Conservation (phyloP, 1,140 invertebrate species). For the Macrosteles quadrilineatus region DNA sequence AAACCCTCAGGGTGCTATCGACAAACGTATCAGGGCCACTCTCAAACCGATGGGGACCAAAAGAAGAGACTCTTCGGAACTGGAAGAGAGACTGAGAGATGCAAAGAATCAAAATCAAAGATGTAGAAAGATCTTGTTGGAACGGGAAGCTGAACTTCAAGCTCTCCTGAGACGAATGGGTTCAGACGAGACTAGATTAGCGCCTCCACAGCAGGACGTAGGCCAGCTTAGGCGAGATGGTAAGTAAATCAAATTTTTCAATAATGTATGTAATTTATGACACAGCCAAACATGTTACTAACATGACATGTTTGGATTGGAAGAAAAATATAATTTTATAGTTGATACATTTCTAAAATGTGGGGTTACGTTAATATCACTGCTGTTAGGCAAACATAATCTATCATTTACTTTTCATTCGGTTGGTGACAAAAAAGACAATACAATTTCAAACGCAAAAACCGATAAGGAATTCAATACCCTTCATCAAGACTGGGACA, state of each 20-base stretch:
- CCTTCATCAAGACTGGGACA: no score
- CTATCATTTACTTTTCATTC: no score
- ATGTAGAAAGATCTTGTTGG: slow-evolving; percentile 73
- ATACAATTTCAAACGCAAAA: no score
- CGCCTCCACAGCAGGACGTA: slow-evolving; percentile 28
- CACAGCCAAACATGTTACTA: no score
- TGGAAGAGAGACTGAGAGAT: slow-evolving; percentile 77
- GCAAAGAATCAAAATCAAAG: slow-evolving; percentile 75
- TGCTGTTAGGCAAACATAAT: no score
- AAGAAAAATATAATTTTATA: no score
- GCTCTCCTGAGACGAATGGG: slow-evolving; percentile 55
- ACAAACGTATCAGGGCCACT: slow-evolving; percentile 76
- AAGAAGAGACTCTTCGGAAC: slow-evolving; percentile 68
- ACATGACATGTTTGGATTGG: no score
- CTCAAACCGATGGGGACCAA: slow-evolving; percentile 74
- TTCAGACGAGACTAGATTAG: slow-evolving; percentile 44
- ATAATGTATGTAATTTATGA: not conserved
- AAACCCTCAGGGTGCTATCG: slow-evolving; percentile 82
- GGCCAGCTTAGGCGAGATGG: slow-evolving; percentile 37
- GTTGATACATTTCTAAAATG: no score
- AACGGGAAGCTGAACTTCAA: slow-evolving; percentile 79
- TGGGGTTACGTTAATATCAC: no score
- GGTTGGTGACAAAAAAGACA: no score
- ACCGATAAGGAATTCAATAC: no score
- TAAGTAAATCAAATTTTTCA: slow-evolving; percentile 27